A percentile compares a stretch with the other conserved stretches of the same genome.
These are phyloP conservation scores for Catostylus mosaicus DNA, from an alignment of 30 jellyfish, hydroid and myxozoan species.

Conservation along the genomic window DNA sequence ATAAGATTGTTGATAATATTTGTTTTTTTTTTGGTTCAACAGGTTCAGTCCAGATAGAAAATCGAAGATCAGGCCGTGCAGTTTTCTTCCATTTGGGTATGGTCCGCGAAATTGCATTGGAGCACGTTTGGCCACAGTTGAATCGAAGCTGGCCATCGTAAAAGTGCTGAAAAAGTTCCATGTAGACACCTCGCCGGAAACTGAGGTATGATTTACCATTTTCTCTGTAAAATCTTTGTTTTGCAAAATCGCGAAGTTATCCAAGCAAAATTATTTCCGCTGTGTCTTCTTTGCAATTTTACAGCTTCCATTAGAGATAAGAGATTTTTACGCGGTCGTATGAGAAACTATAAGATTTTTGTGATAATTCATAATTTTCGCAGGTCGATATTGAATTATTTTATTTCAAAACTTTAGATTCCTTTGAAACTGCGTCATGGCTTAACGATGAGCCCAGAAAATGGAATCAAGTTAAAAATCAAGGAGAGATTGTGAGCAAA, in stretches of 20 bases:
- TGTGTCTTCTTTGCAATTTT: too few species aligned
- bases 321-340: too few species aligned
- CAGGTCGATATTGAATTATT: too few species aligned
- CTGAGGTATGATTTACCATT: conserved; percentile 49
- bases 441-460: conserved; percentile 25
- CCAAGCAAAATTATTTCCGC: too few species aligned
- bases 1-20: background rate
- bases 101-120: conserved; percentile 79
- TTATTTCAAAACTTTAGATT: too few species aligned
- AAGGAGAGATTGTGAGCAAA: background rate
- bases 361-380: too few species aligned
- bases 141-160: conserved; percentile 48
- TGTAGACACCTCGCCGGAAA: conserved; percentile 34
- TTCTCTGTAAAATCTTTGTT: too few species aligned
- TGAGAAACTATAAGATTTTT: too few species aligned
- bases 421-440: conserved; percentile 36
- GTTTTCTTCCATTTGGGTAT: conserved; percentile 49
- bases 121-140: conserved; percentile 55
- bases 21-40: background rate
- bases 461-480: conserved; percentile 35
- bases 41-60: conserved; percentile 42
- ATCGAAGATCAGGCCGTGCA: conserved; percentile 33
- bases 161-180: conserved; percentile 24
- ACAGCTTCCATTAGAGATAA: too few species aligned
- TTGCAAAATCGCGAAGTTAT: too few species aligned